Percentiles rank a stretch among this genome's conserved stretches.
These are phyloP conservation scores for Campoletis raptor DNA, from an alignment of 2,888 invertebrate genomes.

Conservation along the genomic window DNA sequence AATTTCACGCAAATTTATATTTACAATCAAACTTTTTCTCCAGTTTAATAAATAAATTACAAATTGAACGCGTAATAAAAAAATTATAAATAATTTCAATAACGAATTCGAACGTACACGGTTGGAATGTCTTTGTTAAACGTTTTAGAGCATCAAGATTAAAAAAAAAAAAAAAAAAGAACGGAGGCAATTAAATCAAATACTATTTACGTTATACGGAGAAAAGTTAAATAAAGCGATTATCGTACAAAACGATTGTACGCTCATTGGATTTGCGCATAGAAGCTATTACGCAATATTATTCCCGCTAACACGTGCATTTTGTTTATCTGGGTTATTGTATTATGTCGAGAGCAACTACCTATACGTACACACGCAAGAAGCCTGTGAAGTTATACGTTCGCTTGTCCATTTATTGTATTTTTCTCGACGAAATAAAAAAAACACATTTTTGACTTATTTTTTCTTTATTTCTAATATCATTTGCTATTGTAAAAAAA, in stretches of 20 bases:
- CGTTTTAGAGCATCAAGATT: background rate
- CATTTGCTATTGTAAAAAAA: background rate
- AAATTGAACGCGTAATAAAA: background rate
- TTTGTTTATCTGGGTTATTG: slow-evolving; percentile 74
- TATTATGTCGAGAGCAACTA: slow-evolving; percentile 32
- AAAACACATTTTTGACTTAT: background rate
- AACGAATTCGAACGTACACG: background rate
- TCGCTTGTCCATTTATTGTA: background rate
- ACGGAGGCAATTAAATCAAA: background rate
- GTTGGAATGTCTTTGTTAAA: background rate
- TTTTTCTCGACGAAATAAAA: background rate
- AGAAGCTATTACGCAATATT: slow-evolving; percentile 39
- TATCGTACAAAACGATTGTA: slow-evolving; percentile 17
- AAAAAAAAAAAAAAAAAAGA: background rate
- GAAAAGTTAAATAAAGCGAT: slow-evolving; percentile 1
- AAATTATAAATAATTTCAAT: background rate
- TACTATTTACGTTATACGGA: background rate
- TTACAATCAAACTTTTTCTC: background rate
- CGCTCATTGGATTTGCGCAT: slow-evolving; percentile 16
- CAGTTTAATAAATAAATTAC: background rate
- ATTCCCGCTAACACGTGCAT: slow-evolving; percentile 58
- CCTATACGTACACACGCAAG: background rate
- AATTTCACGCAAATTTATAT: background rate
- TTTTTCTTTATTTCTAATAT: background rate
- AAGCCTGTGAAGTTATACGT: background rate